Evolutionary conservation across 2,797 vertebrate genomes (phyloP), one percentile per base, ranked within the genome.

Genomic region (Chelmon rostratus): DNA sequence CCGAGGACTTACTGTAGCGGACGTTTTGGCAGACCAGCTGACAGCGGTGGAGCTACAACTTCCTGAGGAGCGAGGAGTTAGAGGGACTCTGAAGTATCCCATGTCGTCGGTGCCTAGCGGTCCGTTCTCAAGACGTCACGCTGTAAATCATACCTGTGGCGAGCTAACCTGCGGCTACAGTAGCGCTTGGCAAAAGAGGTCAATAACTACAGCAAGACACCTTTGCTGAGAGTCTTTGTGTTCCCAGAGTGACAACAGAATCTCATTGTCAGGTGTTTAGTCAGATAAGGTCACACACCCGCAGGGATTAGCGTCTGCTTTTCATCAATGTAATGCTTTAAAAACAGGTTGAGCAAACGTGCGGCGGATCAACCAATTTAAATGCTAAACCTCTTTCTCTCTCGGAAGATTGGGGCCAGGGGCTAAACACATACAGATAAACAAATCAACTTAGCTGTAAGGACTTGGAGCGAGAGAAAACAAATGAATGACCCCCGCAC

Each of bases 401-500:
- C 85, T 88, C 76, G 86, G 84, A 90, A 94, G 93, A 94, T 91
- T 94, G 90, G 84, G 87, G 89, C 90, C 89, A 86, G 78, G 87
- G 88, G 93, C 91, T 95, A 94, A 95, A 95, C 92, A 94, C 90
- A 89, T 85, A 88, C 85, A 89, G 94, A 94, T 93, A 93, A 94
- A 94, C 91, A 96, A 96, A 92, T 96, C 93, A 96, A 95, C 95
- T 94, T 90, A 92, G 95, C 95, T 94, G 92, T 92, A 91, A 94
- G 94, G 95, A 96, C 94, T 95, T 90, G 94, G 91, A 94, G 94
- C 91, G 72, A 75, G 88, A 59, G 80, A 83, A 95, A 91, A 91
- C 93, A 96, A 96, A 96, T 94, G 93, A 96, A 94, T 94, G 95
- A 95, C 95, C 95, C 95, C 94, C 86, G 49, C 92, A 94, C 90